Evolutionary conservation across 2,797 vertebrate species (phyloP), one percentile per base, ranked within the genome.

Genomic region (Malacoctenus gilli): DNA sequence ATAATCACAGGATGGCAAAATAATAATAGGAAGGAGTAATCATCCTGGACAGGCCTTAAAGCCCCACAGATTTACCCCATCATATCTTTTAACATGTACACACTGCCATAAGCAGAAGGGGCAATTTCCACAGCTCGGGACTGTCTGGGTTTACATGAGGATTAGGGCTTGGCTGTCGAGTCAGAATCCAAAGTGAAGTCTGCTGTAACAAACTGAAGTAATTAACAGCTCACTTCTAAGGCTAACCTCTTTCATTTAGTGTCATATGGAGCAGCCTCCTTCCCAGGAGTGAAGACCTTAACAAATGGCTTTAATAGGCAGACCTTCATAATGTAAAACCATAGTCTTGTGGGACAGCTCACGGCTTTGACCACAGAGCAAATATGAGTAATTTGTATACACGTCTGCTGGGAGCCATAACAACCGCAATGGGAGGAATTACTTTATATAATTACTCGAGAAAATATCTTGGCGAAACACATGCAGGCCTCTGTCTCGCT

Each of bases 291-390:
- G 83, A 89, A 86, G 85, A 89, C 85, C 87, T 83, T 89, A 91
- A 91, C 90, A 87, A 92, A 92, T 90, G 89, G 80, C 75, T 92
- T 92, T 92, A 92, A 92, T 91, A 91, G 90, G 82, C 89, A 89
- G 86, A 79, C 81, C 82, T 87, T 87, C 82, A 91, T 89, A 85
- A 90, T 89, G 80, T 85, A 82, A 85, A 86, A 85, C 82, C 71
- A 72, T 68, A 77, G 83, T 79, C 90, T 89, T 83, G 77, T 50
- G 87, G 85, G 89, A 86, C 75, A 77, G 73, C 80, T 88, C 84
- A 75, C 73, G 34, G 81, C 83, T 89, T 84, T 79, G 87, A 90
- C 87, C 86, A 89, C 87, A 82, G 85, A 89, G 88, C 84, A 90
- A 90, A 90, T 88, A 89, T 88, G 85, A 89, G 86, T 92, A 88